phyloP scores from a whole-genome alignment of 2,888 invertebrate species.

The Sminthurides aquaticus region DNA sequence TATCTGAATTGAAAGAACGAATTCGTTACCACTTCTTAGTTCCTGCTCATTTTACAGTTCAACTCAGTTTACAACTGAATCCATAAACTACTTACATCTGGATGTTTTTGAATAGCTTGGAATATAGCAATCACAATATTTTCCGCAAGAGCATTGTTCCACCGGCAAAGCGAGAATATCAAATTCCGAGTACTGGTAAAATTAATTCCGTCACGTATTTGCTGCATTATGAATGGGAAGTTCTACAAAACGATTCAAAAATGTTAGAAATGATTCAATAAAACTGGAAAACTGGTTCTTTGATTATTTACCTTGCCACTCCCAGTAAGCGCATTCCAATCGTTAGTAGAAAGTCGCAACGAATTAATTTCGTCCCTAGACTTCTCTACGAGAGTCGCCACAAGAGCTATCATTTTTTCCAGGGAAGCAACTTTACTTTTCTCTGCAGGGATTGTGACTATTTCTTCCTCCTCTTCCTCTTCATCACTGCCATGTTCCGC shows the following conservation, averaged over 20 bases:
- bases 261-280: no score
- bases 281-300: no score
- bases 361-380: conserved; percentile 67
- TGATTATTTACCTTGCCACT: conserved; percentile 62
- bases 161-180: conserved; percentile 82
- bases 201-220: conserved; percentile 88
- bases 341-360: conserved; percentile 66
- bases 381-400: conserved; percentile 79
- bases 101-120: conserved; percentile 79
- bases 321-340: conserved; percentile 73
- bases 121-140: conserved; percentile 85
- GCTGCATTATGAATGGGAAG: conserved; percentile 88
- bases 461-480: conserved; percentile 61
- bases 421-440: conserved; percentile 82
- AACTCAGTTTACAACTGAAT: background rate
- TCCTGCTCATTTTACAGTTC: background rate
- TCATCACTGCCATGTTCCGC: conserved; percentile 63
- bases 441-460: conserved; percentile 58
- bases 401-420: conserved; percentile 90
- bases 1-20: conserved; percentile 52
- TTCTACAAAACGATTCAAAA: conserved; percentile 53
- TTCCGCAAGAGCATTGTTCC: conserved; percentile 81
- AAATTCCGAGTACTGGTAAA: conserved; percentile 83
- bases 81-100: conserved; percentile 58
- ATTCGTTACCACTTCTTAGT: conserved; percentile 22